Percentiles rank a stretch among this genome's conserved stretches.
phyloP scores from a whole-genome alignment of 2,797 vertebrate species.

The Gobio occitaniae region DNA sequence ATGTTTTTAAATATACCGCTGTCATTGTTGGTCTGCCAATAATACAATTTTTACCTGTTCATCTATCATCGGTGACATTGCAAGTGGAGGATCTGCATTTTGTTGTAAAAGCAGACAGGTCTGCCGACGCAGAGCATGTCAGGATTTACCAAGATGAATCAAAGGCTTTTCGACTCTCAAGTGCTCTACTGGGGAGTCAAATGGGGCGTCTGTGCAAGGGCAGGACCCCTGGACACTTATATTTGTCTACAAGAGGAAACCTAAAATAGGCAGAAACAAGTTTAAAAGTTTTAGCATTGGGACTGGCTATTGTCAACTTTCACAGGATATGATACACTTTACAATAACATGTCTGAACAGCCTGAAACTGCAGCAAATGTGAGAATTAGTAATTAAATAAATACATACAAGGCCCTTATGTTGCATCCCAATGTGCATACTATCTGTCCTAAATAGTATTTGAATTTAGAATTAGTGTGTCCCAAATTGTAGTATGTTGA shows the following conservation, averaged over 20 bases:
- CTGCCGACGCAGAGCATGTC: conserved; percentile 27
- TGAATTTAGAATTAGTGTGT: no score
- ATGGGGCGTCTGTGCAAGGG: background rate
- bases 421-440: background rate
- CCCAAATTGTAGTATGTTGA: no score
- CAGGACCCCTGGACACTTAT: background rate
- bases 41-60: conserved; percentile 70
- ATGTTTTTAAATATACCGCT: conserved; percentile 72
- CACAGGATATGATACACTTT: background rate
- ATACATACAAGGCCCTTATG: background rate
- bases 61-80: conserved; percentile 75
- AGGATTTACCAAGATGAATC: conserved; percentile 51
- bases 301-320: background rate
- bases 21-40: conserved; percentile 74
- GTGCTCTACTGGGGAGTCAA: conserved; percentile 29
- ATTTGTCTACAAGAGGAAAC: conserved; percentile 1
- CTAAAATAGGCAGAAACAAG: conserved; percentile 1
- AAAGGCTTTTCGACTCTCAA: conserved; percentile 19
- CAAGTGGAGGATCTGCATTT: conserved; percentile 58
- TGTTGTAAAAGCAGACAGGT: conserved; percentile 65
- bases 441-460: background rate
- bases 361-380: background rate
- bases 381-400: background rate
- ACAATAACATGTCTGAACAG: background rate
- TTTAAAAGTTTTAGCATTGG: background rate